Evolutionary conservation across 2,113 vertebrate species (phyloP).

Genomic region (Bostrychus sinensis): DNA sequence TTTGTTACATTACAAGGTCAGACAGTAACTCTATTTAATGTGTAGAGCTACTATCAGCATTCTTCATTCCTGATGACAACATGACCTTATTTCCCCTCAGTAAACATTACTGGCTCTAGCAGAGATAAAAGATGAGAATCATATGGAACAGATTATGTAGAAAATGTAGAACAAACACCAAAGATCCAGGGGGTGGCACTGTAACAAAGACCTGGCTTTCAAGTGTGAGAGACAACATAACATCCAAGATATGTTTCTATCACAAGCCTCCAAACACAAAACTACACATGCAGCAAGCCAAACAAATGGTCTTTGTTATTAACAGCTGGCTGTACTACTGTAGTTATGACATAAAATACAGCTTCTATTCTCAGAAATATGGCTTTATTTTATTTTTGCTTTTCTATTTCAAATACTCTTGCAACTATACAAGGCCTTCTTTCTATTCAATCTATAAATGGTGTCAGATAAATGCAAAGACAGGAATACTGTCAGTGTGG

Average conservation of each 20-base stretch:
- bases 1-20: slow-evolving; percentile 15
- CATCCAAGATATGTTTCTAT: slow-evolving; percentile 28
- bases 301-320: slow-evolving; percentile 49
- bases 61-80: too few relatives aligned
- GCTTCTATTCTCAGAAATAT: too few relatives aligned
- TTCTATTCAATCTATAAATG: slow-evolving; percentile 33
- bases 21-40: slow-evolving; percentile 27
- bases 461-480: slow-evolving; percentile 37
- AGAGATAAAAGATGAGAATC: slow-evolving; percentile 52
- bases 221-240: slow-evolving; percentile 24
- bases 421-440: slow-evolving; percentile 8
- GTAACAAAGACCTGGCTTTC: slow-evolving; percentile 49
- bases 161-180: slow-evolving; percentile 35
- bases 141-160: slow-evolving; percentile 57
- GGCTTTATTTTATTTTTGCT: slow-evolving; percentile 12
- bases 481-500: slow-evolving; percentile 46
- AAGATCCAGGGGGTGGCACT: slow-evolving; percentile 72
- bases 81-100: slow-evolving; percentile 46
- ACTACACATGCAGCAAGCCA: slow-evolving; percentile 64
- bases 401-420: slow-evolving; percentile 15
- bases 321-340: slow-evolving; percentile 56
- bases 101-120: slow-evolving; percentile 40
- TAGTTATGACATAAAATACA: too few relatives aligned
- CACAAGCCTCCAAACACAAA: slow-evolving; percentile 30
- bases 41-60: slow-evolving; percentile 11